Percentiles rank a stretch among this genome's conserved stretches.
phyloP scores from a whole-genome alignment of 1,140 invertebrate genomes.

The Achatina immaculata region DNA sequence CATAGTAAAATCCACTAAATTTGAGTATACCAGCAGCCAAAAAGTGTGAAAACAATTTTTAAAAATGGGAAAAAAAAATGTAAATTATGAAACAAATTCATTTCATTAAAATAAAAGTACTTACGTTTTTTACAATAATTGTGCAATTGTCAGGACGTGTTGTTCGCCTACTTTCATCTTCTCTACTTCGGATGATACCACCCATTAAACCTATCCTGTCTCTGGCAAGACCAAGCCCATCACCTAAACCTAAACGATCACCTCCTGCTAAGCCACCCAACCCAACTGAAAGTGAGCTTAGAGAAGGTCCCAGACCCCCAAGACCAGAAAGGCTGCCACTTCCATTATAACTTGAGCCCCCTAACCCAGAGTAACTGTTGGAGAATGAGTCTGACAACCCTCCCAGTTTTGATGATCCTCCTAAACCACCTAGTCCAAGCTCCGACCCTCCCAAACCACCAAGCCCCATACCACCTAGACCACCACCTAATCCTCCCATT shows the following conservation, averaged over 20 bases:
- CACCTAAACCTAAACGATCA: constrained; percentile 39
- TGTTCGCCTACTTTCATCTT: constrained; percentile 17
- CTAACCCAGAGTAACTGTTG: constrained; percentile 37
- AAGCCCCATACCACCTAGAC: constrained; percentile 18
- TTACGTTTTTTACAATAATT: constrained; percentile 84
- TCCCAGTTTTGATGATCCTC: constrained; percentile 36
- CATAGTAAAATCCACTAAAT: too few species aligned
- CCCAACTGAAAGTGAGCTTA: constrained; percentile 13
- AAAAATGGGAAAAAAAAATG: constrained; percentile 14
- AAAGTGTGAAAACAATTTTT: too few species aligned
- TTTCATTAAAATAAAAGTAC: constrained; percentile 45
- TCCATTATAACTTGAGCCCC: constrained; percentile 30
- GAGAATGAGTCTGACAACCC: constrained; percentile 28
- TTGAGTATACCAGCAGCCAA: too few species aligned
- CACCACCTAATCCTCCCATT: constrained; percentile 36
- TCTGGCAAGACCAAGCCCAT: constrained; percentile 45
- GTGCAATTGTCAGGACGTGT: constrained; percentile 71
- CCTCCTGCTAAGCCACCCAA: constrained; percentile 5
- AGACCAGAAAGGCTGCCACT: constrained; percentile 49
- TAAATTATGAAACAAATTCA: not conserved
- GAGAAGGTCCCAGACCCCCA: constrained; percentile 44
- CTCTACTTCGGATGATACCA: constrained; percentile 33
- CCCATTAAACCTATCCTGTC: constrained; percentile 40
- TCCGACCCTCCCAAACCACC: constrained; percentile 34
- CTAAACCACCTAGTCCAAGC: constrained; percentile 32